These are phyloP conservation scores for Carabus problematicus DNA, from an alignment of 2,888 invertebrate species.

Conservation along the genomic window DNA sequence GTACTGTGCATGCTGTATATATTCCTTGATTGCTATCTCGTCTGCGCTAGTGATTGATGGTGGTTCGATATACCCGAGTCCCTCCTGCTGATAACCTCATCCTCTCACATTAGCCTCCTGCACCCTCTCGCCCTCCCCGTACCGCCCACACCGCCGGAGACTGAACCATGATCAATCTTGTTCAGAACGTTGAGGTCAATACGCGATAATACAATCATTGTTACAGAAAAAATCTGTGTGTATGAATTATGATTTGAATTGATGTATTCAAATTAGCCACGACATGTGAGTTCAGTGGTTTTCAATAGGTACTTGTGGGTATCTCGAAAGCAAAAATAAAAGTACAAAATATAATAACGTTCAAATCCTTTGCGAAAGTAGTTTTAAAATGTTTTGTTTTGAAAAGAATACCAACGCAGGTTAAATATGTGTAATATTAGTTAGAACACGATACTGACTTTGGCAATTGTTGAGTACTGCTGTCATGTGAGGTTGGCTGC, in stretches of 20 bases:
- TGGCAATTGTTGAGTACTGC: background rate
- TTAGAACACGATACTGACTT: too few species aligned
- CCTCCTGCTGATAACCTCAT: too few species aligned
- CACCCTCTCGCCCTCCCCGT: constrained; percentile 10
- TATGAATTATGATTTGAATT: constrained; percentile 24
- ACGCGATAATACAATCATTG: constrained; percentile 24
- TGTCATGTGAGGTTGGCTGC: constrained; percentile 6
- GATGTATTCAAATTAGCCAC: constrained; percentile 22
- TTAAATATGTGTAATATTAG: too few species aligned
- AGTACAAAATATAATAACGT: too few species aligned
- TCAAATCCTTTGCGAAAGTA: too few species aligned
- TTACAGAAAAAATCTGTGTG: constrained; percentile 24
- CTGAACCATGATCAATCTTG: constrained; percentile 28
- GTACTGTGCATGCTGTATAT: background rate
- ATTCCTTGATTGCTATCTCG: constrained; percentile 33
- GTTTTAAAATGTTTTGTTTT: too few species aligned
- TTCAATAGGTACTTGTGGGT: background rate
- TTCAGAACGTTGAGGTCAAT: constrained; percentile 24
- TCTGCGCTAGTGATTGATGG: constrained; percentile 33
- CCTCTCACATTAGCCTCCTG: too few species aligned
- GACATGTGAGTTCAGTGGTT: constrained; percentile 5
- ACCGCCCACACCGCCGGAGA: constrained; percentile 17
- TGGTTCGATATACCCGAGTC: too few species aligned
- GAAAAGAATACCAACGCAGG: too few species aligned
- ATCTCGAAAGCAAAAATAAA: too few species aligned